Evolutionary conservation across 2,888 invertebrate species (phyloP), one percentile per base, ranked within the genome.

Genomic region (Acholoe squamosa): DNA sequence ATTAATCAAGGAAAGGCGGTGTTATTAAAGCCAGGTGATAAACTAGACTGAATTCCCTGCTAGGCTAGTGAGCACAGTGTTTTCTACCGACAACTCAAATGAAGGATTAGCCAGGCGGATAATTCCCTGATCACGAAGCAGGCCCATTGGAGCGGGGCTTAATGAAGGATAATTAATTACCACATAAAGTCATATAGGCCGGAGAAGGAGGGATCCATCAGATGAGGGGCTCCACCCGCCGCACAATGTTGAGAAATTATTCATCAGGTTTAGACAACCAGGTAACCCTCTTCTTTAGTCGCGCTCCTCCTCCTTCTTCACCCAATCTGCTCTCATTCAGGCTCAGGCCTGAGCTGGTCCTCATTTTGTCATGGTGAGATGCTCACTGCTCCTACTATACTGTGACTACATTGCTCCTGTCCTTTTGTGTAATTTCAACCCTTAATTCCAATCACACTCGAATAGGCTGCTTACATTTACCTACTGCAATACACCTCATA

Each of bases 121-220:
- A 80, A 80, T 80, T 80, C 25, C 34, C 80, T 80, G 34, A 43
- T 19, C 33, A 19, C 25, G 80, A 80, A 43, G 14, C 76, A 14
- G 76, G 76, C 76, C 80, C 43, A 80, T n/a, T 43, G 80, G 43
- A 80, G 80, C 34, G 80, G 19, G 22, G 19, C 33, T 16, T 43
- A 80, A 43, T 80, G 43, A 43, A 43, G 80, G 80, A n/a, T 80
- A 80, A 80, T 80, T 80, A 80, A 80, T 80, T 33, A 80, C 80
- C 14, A 43, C 43, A 80, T 80, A 34, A 80, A 43, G 80, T 80
- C 80, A 14, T 43, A 80, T 80, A 80, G 22, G 43, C 43, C 80
- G 34, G 22, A 43, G 10, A 19, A 16, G 80, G 33, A 19, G 34
- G 33, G 80, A 80, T 80, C 33, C 80, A 80, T 80, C 80, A 80